These are phyloP conservation scores for Drosophila mojavensis DNA, from an alignment of 1,140 invertebrate species.

Conservation along the genomic window DNA sequence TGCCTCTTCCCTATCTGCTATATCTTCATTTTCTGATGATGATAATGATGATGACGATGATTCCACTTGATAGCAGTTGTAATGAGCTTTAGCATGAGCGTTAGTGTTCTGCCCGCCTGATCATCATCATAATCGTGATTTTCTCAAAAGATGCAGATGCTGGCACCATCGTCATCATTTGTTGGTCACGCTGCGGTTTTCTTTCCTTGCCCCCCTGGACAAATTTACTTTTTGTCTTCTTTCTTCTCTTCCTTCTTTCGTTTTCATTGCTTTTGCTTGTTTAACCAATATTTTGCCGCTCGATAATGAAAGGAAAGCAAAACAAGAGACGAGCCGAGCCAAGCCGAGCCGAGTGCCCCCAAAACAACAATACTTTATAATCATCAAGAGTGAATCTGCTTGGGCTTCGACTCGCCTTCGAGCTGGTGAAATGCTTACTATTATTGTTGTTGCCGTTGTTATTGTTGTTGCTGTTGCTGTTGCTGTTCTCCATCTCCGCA, in stretches of 20 bases:
- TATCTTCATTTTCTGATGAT: conserved; percentile 13
- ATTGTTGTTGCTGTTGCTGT: background rate
- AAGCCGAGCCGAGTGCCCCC: conserved; percentile 47
- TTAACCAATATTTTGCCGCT: conserved; percentile 79
- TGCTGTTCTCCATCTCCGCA: conserved; percentile 5
- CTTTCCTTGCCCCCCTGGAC: background rate
- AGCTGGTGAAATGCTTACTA: conserved; percentile 60
- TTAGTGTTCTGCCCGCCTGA: conserved; percentile 60
- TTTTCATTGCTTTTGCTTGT: conserved; percentile 77
- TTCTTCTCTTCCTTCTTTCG: conserved; percentile 52
- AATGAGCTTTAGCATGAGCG: conserved; percentile 65
- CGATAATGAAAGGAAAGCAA: conserved; percentile 80
- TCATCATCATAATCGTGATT: conserved; percentile 66
- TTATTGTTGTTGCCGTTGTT: conserved; percentile 31
- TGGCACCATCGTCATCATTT: conserved; percentile 69
- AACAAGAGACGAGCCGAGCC: conserved; percentile 40
- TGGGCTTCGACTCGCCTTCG: conserved; percentile 17
- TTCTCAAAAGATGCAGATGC: conserved; percentile 68
- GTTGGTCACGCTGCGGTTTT: conserved; percentile 71
- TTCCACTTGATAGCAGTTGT: conserved; percentile 67
- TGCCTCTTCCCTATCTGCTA: background rate
- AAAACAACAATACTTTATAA: conserved; percentile 74
- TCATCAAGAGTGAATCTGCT: conserved; percentile 80
- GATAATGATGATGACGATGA: conserved; percentile 20
- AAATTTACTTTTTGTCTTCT: conserved; percentile 33